Evolutionary conservation across 2,888 invertebrate species (phyloP).

Genomic region (Eucriotettix oculatus): DNA sequence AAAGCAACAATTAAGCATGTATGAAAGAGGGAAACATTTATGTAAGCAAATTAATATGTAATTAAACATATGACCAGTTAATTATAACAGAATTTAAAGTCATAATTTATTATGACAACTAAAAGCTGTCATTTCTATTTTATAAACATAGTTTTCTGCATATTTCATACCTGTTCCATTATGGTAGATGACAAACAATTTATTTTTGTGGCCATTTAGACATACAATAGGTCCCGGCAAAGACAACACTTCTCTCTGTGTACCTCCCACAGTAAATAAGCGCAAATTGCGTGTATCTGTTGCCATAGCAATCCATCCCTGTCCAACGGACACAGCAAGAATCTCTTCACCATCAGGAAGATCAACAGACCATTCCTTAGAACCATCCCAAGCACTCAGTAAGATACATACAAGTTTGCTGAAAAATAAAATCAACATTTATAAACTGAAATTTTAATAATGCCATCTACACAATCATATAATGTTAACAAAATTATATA

Average conservation of each 20-base stretch:
- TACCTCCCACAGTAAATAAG: slow-evolving; percentile 73
- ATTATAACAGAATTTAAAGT: no score
- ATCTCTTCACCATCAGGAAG: slow-evolving; percentile 67
- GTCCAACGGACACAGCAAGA: slow-evolving; percentile 45
- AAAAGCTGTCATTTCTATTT: no score
- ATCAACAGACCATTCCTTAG: slow-evolving; percentile 70
- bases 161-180: slow-evolving; percentile 28
- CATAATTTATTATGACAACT: no score
- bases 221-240: slow-evolving; percentile 58
- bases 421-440: not conserved
- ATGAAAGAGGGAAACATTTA: no score
- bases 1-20: no score
- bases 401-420: slow-evolving; percentile 13
- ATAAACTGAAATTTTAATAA: no score
- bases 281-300: slow-evolving; percentile 59
- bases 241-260: slow-evolving; percentile 62
- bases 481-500: no score
- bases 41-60: no score
- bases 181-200: slow-evolving; percentile 51
- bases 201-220: slow-evolving; percentile 41
- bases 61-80: no score
- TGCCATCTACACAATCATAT: no score
- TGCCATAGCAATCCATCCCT: slow-evolving; percentile 60
- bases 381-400: slow-evolving; percentile 18
- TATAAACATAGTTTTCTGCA: slow-evolving; percentile 5